A percentile compares a stretch with the other conserved stretches of the same genome.
Evolutionary conservation across 2,113 vertebrate species (phyloP).

Genomic region (Montifringilla adamsi): DNA sequence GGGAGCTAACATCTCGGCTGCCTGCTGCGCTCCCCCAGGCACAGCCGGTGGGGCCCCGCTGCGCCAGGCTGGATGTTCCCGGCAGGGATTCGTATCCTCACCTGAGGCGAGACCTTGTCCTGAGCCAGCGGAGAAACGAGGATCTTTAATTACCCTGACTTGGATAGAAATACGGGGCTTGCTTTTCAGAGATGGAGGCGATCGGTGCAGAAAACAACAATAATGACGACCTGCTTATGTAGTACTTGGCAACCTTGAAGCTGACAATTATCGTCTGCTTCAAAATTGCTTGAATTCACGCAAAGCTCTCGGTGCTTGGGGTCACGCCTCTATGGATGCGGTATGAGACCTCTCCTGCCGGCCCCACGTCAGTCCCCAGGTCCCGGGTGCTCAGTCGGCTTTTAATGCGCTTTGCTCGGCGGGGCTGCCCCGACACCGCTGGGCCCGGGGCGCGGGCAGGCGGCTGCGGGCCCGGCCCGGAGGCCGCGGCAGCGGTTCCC

Average conservation of each 20-base stretch:
- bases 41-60: rapidly evolving
- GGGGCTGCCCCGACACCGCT: rapidly evolving
- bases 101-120: rapidly evolving
- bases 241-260: neutral
- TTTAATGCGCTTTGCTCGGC: rapidly evolving
- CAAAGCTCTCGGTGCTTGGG: neutral
- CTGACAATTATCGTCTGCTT: neutral
- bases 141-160: neutral
- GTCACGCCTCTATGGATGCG: rapidly evolving
- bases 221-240: rapidly evolving
- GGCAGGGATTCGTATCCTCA: rapidly evolving
- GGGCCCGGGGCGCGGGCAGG: neutral
- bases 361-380: rapidly evolving
- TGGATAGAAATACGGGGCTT: neutral
- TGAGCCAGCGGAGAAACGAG: neutral
- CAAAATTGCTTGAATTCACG: neutral
- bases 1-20: no score
- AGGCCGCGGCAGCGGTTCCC: neutral
- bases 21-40: rapidly evolving
- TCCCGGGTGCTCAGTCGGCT: rapidly evolving
- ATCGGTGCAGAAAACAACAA: neutral
- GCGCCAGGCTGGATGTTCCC: no score
- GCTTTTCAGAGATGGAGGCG: neutral
- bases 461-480: neutral
- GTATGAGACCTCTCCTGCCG: rapidly evolving